These are phyloP conservation scores for Podarcis muralis DNA, from an alignment of 2,113 vertebrate species.

Conservation along the genomic window DNA sequence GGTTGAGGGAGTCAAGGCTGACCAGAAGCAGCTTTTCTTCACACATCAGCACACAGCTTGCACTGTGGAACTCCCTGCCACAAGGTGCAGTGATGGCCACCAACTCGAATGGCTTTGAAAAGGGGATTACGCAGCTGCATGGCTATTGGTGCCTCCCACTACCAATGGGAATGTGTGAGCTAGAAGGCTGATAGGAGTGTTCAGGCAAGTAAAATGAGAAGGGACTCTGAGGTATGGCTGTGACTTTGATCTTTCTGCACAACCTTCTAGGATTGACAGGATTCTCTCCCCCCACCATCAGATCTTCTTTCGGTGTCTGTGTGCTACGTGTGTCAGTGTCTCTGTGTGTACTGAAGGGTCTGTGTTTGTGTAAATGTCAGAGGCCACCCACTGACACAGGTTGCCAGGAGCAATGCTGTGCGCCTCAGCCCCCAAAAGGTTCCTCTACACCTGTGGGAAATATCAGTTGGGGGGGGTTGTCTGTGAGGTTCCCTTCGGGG, in stretches of 20 bases:
- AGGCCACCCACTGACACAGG: too few relatives aligned
- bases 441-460: too few relatives aligned
- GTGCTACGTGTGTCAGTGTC: too few relatives aligned
- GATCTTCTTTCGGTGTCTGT: neutral
- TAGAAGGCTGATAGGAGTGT: neutral
- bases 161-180: neutral
- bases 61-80: neutral
- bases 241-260: neutral
- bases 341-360: too few relatives aligned
- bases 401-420: too few relatives aligned
- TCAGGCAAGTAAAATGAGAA: neutral
- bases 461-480: too few relatives aligned
- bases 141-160: neutral
- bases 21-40: neutral
- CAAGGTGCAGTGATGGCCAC: neutral
- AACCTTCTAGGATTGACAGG: neutral
- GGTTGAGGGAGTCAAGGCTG: neutral
- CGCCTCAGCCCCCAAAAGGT: too few relatives aligned
- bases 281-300: neutral
- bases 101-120: neutral
- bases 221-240: neutral
- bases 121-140: neutral
- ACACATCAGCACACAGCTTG: neutral
- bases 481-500: neutral
- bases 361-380: too few relatives aligned